phyloP scores from a whole-genome alignment of 2,113 vertebrate species.

The Gambusia holbrooki region DNA sequence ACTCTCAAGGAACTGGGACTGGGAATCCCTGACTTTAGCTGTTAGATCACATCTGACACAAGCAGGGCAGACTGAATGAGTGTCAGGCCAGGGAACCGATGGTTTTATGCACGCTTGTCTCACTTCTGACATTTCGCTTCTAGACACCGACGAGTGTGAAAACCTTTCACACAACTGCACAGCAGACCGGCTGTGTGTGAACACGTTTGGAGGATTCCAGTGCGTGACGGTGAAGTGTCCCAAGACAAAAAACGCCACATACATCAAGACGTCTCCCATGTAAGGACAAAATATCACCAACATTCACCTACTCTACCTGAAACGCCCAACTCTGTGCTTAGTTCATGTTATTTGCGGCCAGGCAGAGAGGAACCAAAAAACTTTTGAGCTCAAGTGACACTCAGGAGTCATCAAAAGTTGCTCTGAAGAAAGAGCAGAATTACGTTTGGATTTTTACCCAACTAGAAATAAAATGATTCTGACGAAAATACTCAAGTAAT shows the following conservation, averaged over 20 bases:
- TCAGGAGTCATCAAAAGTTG: not conserved
- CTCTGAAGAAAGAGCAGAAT: too few species aligned
- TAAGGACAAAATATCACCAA: slow-evolving; percentile 63
- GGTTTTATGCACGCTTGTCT: not conserved
- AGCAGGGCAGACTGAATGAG: not conserved
- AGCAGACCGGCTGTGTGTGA: slow-evolving; percentile 80
- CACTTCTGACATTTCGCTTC: not conserved
- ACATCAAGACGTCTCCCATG: slow-evolving; percentile 85
- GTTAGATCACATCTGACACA: not conserved
- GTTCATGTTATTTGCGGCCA: not conserved
- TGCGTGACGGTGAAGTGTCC: slow-evolving; percentile 84
- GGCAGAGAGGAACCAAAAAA: not conserved
- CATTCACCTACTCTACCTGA: too few species aligned
- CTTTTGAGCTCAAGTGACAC: not conserved
- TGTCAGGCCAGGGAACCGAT: not conserved
- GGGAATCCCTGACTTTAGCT: not conserved
- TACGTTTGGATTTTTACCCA: too few species aligned
- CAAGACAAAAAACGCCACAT: slow-evolving; percentile 78
- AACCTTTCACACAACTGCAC: slow-evolving; percentile 80
- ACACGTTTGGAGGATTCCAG: slow-evolving; percentile 82
- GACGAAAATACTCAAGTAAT: too few species aligned
- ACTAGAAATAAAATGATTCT: too few species aligned
- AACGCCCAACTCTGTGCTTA: not conserved
- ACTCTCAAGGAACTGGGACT: not conserved
- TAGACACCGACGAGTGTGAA: slow-evolving; percentile 85